These are phyloP conservation scores for Slavum lentiscoides DNA, from an alignment of 2,888 invertebrate genomes.

Conservation along the genomic window DNA sequence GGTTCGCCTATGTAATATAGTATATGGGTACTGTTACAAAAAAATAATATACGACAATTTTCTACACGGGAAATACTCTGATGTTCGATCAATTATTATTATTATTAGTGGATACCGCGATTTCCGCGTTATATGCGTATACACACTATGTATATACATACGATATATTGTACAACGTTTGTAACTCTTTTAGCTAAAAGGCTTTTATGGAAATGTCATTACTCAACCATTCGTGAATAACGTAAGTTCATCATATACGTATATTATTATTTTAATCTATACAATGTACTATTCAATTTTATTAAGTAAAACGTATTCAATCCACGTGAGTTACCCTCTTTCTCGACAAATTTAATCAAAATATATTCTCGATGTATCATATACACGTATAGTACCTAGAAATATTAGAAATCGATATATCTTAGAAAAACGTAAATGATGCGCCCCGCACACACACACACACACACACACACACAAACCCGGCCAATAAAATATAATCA, in stretches of 20 bases:
- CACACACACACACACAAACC: too few species aligned
- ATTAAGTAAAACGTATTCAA: background rate
- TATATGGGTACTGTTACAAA: too few species aligned
- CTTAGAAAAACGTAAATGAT: too few species aligned
- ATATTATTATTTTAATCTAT: background rate
- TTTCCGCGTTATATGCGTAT: background rate
- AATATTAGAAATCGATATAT: too few species aligned
- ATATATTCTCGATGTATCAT: too few species aligned
- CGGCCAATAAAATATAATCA: too few species aligned
- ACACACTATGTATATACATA: background rate
- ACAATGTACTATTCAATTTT: background rate
- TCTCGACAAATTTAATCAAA: too few species aligned
- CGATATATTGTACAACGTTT: background rate
- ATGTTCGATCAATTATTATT: background rate
- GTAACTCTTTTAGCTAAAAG: background rate
- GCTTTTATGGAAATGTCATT: constrained; percentile 30
- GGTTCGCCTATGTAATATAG: too few species aligned
- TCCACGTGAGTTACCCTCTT: background rate
- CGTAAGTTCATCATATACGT: background rate
- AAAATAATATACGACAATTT: too few species aligned
- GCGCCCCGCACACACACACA: too few species aligned
- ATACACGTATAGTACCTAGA: too few species aligned
- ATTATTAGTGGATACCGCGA: background rate
- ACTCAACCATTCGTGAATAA: background rate
- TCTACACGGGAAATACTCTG: background rate